Evolutionary conservation across 2,888 invertebrate genomes (phyloP).

Genomic region (Tanytarsus gracilentus): DNA sequence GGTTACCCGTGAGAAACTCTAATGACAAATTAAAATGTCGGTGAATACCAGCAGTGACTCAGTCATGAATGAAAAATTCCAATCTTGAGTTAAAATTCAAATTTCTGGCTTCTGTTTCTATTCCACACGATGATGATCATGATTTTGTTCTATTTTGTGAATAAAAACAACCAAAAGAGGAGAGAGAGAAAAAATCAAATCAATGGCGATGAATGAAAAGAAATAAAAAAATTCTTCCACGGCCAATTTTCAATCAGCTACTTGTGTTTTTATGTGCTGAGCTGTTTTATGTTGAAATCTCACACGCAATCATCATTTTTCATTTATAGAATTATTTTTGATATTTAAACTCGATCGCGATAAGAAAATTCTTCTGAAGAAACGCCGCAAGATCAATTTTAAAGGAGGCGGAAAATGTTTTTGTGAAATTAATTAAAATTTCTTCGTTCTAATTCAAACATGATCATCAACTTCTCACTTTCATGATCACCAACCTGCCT

Average conservation of each 20-base stretch:
- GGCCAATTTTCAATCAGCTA: constrained; percentile 28
- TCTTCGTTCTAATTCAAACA: no score
- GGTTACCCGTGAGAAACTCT: no score
- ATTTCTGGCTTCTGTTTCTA: not conserved
- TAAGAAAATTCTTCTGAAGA: no score
- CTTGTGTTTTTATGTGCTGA: constrained; percentile 16
- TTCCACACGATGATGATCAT: constrained; percentile 2
- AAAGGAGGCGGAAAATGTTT: no score
- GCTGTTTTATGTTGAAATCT: not conserved
- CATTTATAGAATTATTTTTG: not conserved
- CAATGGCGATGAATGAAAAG: not conserved
- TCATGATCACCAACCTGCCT: no score
- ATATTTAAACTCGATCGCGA: no score
- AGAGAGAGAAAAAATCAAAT: constrained; percentile 19
- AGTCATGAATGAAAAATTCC: constrained; percentile 2
- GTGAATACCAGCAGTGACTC: no score
- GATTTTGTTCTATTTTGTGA: not conserved
- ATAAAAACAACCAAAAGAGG: constrained; percentile 5
- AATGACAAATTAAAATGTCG: no score
- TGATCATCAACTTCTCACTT: no score
- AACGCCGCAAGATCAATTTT: no score
- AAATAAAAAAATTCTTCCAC: constrained; percentile 22
- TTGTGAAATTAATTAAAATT: no score
- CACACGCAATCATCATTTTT: not conserved
- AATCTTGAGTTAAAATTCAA: not conserved